Evolutionary conservation across 1,140 invertebrate genomes (phyloP).

Genomic region (Psilanteris sp.): DNA sequence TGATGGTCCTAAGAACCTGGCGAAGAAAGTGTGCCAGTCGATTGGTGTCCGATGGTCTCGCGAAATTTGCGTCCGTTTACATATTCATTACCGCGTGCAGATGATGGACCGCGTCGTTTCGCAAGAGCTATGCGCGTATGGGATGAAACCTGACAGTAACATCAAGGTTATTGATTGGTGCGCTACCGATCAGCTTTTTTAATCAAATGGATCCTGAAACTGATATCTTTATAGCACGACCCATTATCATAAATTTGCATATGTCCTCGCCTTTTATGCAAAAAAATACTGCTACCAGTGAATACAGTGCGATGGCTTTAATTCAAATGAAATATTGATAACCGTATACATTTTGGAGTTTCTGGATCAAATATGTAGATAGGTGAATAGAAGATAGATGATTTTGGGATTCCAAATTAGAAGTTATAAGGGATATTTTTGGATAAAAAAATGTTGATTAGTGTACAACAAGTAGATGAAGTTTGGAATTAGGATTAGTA

Average conservation of each 20-base stretch:
- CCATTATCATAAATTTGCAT: conserved; percentile 67
- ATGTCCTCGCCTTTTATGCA: conserved; percentile 64
- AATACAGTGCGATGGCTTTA: conserved; percentile 34
- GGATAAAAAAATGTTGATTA: too few species aligned
- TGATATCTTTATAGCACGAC: conserved; percentile 61
- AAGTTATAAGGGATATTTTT: too few species aligned
- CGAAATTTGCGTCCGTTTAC: conserved; percentile 36
- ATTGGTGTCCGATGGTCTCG: conserved; percentile 13
- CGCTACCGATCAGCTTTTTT: conserved; percentile 54
- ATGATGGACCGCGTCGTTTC: conserved; percentile 25
- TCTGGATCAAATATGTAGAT: too few species aligned
- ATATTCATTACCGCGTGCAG: conserved; percentile 56
- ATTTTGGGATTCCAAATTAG: too few species aligned
- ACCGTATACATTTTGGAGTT: conserved; percentile 15
- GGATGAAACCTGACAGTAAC: conserved; percentile 57
- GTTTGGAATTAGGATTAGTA: too few species aligned
- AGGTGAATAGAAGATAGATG: too few species aligned
- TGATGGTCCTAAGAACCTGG: background rate
- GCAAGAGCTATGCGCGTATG: conserved; percentile 49
- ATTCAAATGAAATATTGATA: conserved; percentile 45
- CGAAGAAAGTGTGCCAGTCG: conserved; percentile 42
- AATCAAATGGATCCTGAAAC: conserved; percentile 56
- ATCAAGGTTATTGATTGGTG: conserved; percentile 56
- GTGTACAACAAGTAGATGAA: too few species aligned
- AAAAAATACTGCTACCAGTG: conserved; percentile 59